Evolutionary conservation across 2,113 vertebrate species (phyloP).

Genomic region (Triplophysa siluroides): DNA sequence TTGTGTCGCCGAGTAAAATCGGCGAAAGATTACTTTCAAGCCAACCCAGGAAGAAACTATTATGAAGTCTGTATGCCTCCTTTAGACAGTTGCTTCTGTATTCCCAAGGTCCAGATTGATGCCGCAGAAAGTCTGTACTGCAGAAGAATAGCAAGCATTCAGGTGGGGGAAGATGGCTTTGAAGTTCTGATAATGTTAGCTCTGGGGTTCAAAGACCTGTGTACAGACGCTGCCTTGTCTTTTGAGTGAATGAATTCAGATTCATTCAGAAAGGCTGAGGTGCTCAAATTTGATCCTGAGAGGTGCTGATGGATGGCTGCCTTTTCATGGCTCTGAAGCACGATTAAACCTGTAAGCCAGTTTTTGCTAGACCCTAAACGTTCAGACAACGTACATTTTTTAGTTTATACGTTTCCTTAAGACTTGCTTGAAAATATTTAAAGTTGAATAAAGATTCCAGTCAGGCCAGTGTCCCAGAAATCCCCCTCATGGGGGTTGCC

Average conservation of each 20-base stretch:
- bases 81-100: constrained; percentile 38
- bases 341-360: constrained; percentile 41
- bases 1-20: constrained; percentile 42
- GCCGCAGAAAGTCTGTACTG: constrained; percentile 38
- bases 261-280: constrained; percentile 65
- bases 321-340: constrained; percentile 48
- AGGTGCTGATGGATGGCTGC: constrained; percentile 49
- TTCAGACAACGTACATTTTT: too few relatives aligned
- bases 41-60: constrained; percentile 28
- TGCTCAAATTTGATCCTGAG: constrained; percentile 22
- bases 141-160: constrained; percentile 63
- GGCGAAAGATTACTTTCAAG: constrained; percentile 27
- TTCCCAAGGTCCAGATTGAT: constrained; percentile 46
- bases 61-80: constrained; percentile 37
- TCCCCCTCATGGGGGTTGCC: too few relatives aligned
- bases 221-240: constrained; percentile 69
- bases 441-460: too few relatives aligned
- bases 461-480: too few relatives aligned
- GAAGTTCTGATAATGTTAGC: constrained; percentile 71
- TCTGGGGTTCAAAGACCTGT: constrained; percentile 66
- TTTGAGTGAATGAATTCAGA: constrained; percentile 67
- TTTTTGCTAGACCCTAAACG: not conserved
- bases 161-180: constrained; percentile 63
- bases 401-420: too few relatives aligned
- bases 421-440: too few relatives aligned